Evolutionary conservation across 2,888 invertebrate genomes (phyloP).

Genomic region (Nomada lathburiana): DNA sequence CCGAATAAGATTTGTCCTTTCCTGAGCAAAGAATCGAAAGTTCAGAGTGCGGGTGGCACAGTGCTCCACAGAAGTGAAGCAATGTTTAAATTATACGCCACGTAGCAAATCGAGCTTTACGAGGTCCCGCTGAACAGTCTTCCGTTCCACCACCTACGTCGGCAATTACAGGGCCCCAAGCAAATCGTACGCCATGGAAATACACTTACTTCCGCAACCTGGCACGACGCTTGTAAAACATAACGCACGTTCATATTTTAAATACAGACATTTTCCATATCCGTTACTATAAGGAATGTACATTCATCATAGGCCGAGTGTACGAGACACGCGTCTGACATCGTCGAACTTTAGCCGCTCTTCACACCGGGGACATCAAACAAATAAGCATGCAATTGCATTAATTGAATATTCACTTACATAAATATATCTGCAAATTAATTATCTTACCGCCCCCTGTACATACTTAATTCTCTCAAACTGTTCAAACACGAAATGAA

Average conservation of each 20-base stretch:
- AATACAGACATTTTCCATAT: conserved; percentile 8
- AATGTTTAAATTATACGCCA: conserved; percentile 81
- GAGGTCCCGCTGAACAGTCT: conserved; percentile 70
- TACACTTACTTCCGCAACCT: conserved; percentile 64
- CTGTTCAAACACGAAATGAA: no score
- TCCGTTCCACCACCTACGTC: conserved; percentile 74
- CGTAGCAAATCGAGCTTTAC: conserved; percentile 76
- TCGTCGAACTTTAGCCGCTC: not conserved
- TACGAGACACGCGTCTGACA: not conserved
- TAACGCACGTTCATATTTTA: conserved; percentile 31
- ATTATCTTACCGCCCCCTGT: no score
- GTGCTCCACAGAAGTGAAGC: conserved; percentile 73
- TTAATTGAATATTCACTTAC: no score
- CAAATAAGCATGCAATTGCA: no score
- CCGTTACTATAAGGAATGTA: not conserved
- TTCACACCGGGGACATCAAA: not conserved
- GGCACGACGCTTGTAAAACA: conserved; percentile 51
- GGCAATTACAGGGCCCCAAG: conserved; percentile 73
- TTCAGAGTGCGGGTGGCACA: conserved; percentile 67
- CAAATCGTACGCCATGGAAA: conserved; percentile 61
- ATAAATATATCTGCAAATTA: no score
- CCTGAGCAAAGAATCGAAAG: conserved; percentile 27
- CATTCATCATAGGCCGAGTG: not conserved
- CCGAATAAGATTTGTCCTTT: not conserved
- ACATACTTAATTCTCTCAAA: no score